These are phyloP conservation scores for Synodontis membranacea DNA, from an alignment of 2,113 vertebrate species.

Conservation along the genomic window DNA sequence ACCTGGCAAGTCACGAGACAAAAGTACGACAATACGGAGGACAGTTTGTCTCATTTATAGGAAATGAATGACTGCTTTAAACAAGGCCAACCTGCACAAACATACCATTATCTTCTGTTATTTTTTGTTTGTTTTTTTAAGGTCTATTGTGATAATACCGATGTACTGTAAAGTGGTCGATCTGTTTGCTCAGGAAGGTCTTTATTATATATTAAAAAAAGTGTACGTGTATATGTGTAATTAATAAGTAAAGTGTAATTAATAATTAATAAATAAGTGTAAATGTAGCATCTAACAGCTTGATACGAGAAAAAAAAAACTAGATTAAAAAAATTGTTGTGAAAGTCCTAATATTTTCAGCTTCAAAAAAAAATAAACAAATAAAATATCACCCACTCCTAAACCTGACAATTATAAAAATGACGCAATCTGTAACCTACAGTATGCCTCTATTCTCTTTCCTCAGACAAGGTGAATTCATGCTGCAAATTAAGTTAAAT, in stretches of 20 bases:
- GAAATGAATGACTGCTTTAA: not conserved
- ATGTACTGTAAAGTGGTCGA: not conserved
- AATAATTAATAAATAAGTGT: no score
- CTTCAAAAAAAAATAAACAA: no score
- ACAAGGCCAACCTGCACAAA: not conserved
- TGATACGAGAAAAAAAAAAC: no score
- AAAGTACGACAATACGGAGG: not conserved
- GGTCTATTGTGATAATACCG: not conserved
- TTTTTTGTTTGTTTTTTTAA: not conserved
- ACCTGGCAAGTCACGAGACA: not conserved
- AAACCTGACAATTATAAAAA: not conserved
- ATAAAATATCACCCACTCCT: not conserved
- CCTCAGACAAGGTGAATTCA: not conserved
- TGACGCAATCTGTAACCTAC: not conserved
- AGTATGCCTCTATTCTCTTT: not conserved
- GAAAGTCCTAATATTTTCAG: not conserved
- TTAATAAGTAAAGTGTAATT: no score
- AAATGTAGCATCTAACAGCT: not conserved
- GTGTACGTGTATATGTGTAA: no score
- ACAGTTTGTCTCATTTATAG: not conserved
- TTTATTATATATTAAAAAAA: not conserved
- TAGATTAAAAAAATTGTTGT: not conserved
- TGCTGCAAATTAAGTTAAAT: not conserved
- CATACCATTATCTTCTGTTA: not conserved
- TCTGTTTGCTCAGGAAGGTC: not conserved